phyloP scores from a whole-genome alignment of 2,797 vertebrate species.

The Lemur catta region DNA sequence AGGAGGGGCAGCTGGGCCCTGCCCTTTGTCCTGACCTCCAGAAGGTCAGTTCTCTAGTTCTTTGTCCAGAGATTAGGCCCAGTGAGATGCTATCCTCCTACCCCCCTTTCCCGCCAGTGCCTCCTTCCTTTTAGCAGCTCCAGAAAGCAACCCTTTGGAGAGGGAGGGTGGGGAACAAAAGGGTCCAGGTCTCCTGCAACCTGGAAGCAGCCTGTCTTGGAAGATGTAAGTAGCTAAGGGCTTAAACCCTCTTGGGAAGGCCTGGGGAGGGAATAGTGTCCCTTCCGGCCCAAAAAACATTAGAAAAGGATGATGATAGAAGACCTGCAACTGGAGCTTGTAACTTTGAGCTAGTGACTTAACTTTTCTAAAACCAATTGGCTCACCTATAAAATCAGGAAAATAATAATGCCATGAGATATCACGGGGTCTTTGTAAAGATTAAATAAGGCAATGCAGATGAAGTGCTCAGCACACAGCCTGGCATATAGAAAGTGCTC shows the following conservation, averaged over 20 bases:
- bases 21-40: slow-evolving; percentile 66
- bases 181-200: neutral
- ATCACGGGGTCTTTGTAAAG: neutral
- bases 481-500: neutral
- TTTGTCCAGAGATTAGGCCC: slow-evolving; percentile 58
- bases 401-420: neutral
- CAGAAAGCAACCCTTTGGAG: slow-evolving; percentile 21
- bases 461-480: neutral
- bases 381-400: neutral
- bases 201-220: neutral
- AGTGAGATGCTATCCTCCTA: neutral
- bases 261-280: neutral
- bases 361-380: slow-evolving; percentile 38
- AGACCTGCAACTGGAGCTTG: neutral
- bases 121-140: slow-evolving; percentile 43
- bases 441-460: neutral
- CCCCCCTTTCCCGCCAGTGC: neutral
- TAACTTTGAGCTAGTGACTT: slow-evolving; percentile 12
- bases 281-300: neutral
- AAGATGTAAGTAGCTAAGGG: neutral
- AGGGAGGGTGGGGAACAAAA: neutral
- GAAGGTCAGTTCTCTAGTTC: slow-evolving; percentile 49
- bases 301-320: neutral
- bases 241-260: neutral
- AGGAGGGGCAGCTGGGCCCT: slow-evolving; percentile 42